Evolutionary conservation across 2,113 vertebrate species (phyloP).

Genomic region (Lasiurus cinereus): DNA sequence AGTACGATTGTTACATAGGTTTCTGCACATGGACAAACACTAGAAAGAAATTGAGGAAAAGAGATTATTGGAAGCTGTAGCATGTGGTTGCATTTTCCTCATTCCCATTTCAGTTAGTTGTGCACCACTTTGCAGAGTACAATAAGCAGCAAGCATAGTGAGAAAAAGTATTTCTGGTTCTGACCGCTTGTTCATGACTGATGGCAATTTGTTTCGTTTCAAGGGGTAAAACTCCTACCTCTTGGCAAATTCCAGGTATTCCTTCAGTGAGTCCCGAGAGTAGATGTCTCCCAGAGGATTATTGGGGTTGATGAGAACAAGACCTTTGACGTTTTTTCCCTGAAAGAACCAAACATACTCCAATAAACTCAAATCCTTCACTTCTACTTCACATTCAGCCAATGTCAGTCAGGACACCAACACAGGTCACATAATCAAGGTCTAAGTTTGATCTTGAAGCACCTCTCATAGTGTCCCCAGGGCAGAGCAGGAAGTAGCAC

Average conservation of each 20-base stretch:
- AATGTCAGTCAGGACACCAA: neutral
- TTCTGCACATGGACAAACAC: neutral
- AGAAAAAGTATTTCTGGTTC: neutral
- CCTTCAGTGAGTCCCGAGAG: conserved; percentile 89
- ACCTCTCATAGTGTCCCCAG: neutral
- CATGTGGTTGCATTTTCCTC: neutral
- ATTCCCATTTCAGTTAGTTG: neutral
- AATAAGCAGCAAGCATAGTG: too few species aligned
- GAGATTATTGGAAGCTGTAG: neutral
- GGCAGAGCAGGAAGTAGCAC: neutral
- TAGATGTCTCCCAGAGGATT: conserved; percentile 95
- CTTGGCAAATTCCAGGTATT: conserved; percentile 95
- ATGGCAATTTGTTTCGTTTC: neutral
- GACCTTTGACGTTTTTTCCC: conserved; percentile 90
- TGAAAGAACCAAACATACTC: conserved; percentile 75
- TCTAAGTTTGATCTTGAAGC: neutral
- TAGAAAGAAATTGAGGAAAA: neutral
- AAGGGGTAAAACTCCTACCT: conserved; percentile 85
- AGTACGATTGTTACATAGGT: too few species aligned
- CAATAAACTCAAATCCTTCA: neutral
- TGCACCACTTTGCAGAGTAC: neutral
- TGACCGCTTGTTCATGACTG: neutral
- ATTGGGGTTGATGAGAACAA: conserved; percentile 95
- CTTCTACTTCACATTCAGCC: neutral
- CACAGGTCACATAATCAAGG: neutral